A percentile compares a stretch with the other conserved stretches of the same genome.
These are phyloP conservation scores for Apeltes quadracus DNA, from an alignment of 2,113 vertebrate species.

Conservation along the genomic window DNA sequence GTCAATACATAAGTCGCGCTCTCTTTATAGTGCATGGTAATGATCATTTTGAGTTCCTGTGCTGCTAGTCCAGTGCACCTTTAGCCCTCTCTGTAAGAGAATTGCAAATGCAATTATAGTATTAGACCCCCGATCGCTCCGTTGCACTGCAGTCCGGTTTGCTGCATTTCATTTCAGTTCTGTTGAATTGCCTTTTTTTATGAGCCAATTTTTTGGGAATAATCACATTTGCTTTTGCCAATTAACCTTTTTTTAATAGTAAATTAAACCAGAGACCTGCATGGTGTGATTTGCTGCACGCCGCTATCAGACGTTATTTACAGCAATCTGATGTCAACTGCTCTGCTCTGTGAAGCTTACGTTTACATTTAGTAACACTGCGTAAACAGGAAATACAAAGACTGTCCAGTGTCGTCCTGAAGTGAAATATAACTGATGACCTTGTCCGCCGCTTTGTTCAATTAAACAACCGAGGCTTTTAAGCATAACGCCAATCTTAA, in stretches of 20 bases:
- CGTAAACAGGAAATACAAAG: background rate
- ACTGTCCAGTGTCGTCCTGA: background rate
- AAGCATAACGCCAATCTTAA: background rate
- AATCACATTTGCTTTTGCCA: background rate
- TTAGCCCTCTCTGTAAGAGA: background rate
- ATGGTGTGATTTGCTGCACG: background rate
- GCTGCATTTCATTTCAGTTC: background rate
- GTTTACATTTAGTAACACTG: background rate
- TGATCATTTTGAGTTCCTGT: background rate
- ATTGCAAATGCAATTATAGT: background rate
- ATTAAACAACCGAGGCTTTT: slow-evolving; percentile 9
- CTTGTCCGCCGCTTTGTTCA: background rate
- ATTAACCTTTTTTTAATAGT: background rate
- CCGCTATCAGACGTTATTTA: background rate
- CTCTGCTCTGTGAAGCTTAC: slow-evolving; percentile 13
- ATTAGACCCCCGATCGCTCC: background rate
- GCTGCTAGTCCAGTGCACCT: background rate
- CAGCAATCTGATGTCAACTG: slow-evolving; percentile 7
- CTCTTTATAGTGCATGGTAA: background rate
- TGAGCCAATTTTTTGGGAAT: background rate
- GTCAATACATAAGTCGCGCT: too few species aligned
- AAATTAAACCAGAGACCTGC: background rate
- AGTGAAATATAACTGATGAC: slow-evolving; percentile 14
- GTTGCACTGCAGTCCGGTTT: background rate
- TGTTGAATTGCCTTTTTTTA: background rate